Evolutionary conservation across 2,797 vertebrate genomes (phyloP), one percentile per base, ranked within the genome.

Genomic region (Brotula barbata): DNA sequence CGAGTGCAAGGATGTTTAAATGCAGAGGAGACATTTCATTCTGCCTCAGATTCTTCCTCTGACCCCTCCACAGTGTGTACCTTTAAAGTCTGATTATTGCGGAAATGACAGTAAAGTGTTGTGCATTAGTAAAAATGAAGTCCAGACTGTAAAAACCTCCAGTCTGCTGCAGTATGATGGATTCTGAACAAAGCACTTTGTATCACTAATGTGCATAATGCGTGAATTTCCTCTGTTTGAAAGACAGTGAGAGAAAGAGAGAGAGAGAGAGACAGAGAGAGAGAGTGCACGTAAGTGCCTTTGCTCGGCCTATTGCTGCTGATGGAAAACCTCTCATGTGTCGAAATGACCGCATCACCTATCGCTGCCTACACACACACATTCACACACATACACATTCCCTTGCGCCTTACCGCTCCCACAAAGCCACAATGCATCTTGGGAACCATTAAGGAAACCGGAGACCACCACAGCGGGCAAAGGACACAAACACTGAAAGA

Each of bases 391-490:
- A 19, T 68, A 58, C 62, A 67, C 64, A 67, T 69, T 68, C 78
- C 67, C 83, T 48, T 67, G 54, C 63, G 71, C 63, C 62, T 70
- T 67, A 80, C 75, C 65, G 71, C 80, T 78, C 85, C 85, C 87
- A 87, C 79, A 88, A 88, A 89, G 89, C 91, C 91, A 92, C 90
- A 91, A 50, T 88, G 90, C 91, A 92, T 91, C 91, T 88, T 92
- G 91, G 91, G 91, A 92, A 91, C 91, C 90, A 92, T 92, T 92
- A 92, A 87, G 84, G 91, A 91, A 92, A 92, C 87, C 84, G 63
- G 91, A 92, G 91, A 92, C 82, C 85, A 90, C 88, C 90, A 64
- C 89, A 91, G 85, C 81, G 86, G 84, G 82, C 87, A 89, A 81
- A 87, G 88, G 88, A 91, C 89, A 91, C 90, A 91, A 90, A 92